phyloP scores from a whole-genome alignment of 2,888 invertebrate genomes.

The Drosophila rubida region DNA sequence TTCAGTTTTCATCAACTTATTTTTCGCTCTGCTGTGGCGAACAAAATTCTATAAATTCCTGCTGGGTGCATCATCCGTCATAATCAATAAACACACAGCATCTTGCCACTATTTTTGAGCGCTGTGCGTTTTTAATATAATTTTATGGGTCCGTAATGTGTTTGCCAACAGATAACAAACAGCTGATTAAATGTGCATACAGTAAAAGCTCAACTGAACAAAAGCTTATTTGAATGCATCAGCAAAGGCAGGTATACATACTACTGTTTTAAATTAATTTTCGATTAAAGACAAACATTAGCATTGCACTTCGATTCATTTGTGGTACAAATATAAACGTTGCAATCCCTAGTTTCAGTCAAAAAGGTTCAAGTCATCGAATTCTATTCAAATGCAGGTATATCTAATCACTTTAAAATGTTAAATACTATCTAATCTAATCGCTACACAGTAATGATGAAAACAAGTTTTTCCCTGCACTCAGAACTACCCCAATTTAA shows the following conservation, averaged over 20 bases:
- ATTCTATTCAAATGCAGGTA: slow-evolving; percentile 25
- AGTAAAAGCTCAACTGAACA: neutral
- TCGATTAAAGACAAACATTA: too few relatives aligned
- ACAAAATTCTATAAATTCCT: slow-evolving; percentile 6
- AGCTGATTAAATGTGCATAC: neutral
- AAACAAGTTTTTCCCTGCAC: slow-evolving; percentile 22
- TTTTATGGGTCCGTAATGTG: slow-evolving; percentile 10
- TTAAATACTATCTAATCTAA: slow-evolving; percentile 36
- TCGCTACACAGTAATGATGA: slow-evolving; percentile 20
- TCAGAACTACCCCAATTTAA: slow-evolving; percentile 24
- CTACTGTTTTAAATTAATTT: too few relatives aligned
- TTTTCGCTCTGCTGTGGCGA: neutral
- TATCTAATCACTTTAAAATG: slow-evolving; percentile 44
- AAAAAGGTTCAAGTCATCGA: slow-evolving; percentile 8
- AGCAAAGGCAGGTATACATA: too few relatives aligned
- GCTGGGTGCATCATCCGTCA: slow-evolving; percentile 12
- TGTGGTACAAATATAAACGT: neutral
- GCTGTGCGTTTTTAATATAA: slow-evolving; percentile 5
- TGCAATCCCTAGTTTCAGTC: neutral
- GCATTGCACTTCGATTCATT: too few relatives aligned
- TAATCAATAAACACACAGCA: slow-evolving; percentile 66
- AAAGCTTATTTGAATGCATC: neutral
- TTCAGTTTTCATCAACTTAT: neutral
- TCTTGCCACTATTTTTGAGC: slow-evolving; percentile 36
- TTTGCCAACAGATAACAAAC: slow-evolving; percentile 4